phyloP scores from a whole-genome alignment of 2,888 invertebrate genomes.

The Theretra japonica region DNA sequence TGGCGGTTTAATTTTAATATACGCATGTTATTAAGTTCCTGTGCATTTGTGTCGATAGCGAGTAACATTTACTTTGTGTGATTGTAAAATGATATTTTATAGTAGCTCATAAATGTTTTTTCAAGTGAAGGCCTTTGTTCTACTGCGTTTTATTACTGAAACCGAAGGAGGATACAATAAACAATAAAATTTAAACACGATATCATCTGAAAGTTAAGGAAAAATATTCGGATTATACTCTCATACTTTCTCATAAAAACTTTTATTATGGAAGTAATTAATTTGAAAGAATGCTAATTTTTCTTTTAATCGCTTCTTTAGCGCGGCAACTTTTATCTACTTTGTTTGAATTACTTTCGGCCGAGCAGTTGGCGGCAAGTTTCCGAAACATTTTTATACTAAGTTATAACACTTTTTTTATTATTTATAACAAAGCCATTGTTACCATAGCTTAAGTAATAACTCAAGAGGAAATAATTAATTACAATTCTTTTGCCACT shows the following conservation, averaged over 20 bases:
- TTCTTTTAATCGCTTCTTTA: conserved; percentile 82
- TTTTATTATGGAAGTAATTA: conserved; percentile 81
- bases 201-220: conserved; percentile 50
- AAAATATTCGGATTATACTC: conserved; percentile 65
- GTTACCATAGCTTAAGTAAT: conserved; percentile 32
- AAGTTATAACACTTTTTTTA: conserved; percentile 59
- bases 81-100: neutral
- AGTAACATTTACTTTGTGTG: neutral
- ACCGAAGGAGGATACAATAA: conserved; percentile 35
- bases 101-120: neutral
- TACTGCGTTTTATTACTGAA: conserved; percentile 12
- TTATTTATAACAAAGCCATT: conserved; percentile 55
- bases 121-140: neutral
- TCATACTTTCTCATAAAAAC: conserved; percentile 71
- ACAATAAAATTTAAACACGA: conserved; percentile 46
- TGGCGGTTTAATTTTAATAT: neutral
- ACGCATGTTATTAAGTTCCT: neutral
- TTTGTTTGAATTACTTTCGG: conserved; percentile 82
- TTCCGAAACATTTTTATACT: conserved; percentile 63
- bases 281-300: conserved; percentile 83
- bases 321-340: conserved; percentile 82
- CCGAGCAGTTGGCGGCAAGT: conserved; percentile 69
- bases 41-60: neutral
- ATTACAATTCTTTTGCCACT: conserved; percentile 1
- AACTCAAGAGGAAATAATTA: conserved; percentile 15